These are phyloP conservation scores for Pitangus sulphuratus DNA, from an alignment of 2,797 vertebrate genomes.

Conservation along the genomic window DNA sequence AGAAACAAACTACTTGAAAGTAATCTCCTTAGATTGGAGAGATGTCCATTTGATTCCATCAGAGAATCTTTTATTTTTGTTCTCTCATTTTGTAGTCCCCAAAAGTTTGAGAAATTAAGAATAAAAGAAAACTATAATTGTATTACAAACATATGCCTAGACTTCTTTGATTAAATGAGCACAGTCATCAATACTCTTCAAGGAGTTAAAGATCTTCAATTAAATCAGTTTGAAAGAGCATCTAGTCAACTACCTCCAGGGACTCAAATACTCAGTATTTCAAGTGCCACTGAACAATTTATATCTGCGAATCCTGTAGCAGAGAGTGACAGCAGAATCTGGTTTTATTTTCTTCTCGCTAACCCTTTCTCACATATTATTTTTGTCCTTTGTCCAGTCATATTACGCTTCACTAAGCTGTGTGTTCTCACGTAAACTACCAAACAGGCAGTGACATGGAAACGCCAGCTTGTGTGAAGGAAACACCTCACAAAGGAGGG, in stretches of 20 bases:
- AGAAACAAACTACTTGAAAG: neutral
- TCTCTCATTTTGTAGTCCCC: neutral
- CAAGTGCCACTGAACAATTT: neutral
- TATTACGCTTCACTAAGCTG: neutral
- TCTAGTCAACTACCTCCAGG: neutral
- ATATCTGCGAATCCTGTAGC: neutral
- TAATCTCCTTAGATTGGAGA: neutral
- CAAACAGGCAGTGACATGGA: rapidly evolving
- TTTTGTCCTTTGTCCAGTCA: neutral
- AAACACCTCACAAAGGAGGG: neutral
- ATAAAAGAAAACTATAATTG: neutral
- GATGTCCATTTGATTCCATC: neutral
- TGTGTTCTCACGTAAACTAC: rapidly evolving
- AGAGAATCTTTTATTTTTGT: neutral
- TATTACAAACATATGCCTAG: neutral
- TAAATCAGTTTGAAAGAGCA: neutral
- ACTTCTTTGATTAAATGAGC: neutral
- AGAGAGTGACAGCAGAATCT: neutral
- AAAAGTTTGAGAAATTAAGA: neutral
- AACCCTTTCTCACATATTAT: neutral
- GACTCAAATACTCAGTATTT: neutral
- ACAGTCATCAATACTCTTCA: neutral
- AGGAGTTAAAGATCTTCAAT: neutral
- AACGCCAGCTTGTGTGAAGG: rapidly evolving
- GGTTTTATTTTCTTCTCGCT: neutral